Evolutionary conservation across 2,113 vertebrate species (phyloP).

Genomic region (Campylorhamphus procurvoides): DNA sequence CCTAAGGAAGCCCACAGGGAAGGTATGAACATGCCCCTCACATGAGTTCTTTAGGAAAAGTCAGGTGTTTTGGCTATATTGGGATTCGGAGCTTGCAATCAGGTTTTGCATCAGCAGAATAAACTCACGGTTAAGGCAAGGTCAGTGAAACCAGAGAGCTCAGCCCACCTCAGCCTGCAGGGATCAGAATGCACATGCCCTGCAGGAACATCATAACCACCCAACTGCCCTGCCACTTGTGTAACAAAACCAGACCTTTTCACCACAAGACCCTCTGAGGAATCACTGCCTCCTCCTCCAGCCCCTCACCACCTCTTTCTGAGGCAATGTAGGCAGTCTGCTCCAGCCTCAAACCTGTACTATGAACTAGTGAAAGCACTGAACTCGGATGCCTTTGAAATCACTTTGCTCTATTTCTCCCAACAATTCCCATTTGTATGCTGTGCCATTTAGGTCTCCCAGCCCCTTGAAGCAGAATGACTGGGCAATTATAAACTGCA

Average conservation of each 20-base stretch:
- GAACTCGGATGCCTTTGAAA: not conserved
- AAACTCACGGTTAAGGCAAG: not conserved
- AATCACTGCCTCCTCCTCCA: not conserved
- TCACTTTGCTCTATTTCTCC: constrained; percentile 47
- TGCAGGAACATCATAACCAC: accelerated
- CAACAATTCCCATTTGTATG: constrained; percentile 20
- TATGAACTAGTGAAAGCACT: not conserved
- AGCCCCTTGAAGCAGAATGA: constrained; percentile 19
- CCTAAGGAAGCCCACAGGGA: not conserved
- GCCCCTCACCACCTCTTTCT: not conserved
- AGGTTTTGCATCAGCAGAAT: not conserved
- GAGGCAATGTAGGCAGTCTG: not conserved
- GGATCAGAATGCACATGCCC: not conserved
- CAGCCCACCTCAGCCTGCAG: accelerated
- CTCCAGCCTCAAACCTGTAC: not conserved
- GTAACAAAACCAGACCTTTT: not conserved
- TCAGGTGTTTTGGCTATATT: not conserved
- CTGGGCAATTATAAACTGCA: constrained; percentile 32
- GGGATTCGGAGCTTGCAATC: not conserved
- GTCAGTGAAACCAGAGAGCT: not conserved
- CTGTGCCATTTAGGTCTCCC: constrained; percentile 50
- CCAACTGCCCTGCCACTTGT: accelerated
- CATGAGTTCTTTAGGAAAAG: not conserved
- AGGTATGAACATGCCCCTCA: not conserved
- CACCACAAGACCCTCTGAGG: not conserved